phyloP scores from a whole-genome alignment of 2,888 invertebrate species.

The Ennomos fuscantarius region DNA sequence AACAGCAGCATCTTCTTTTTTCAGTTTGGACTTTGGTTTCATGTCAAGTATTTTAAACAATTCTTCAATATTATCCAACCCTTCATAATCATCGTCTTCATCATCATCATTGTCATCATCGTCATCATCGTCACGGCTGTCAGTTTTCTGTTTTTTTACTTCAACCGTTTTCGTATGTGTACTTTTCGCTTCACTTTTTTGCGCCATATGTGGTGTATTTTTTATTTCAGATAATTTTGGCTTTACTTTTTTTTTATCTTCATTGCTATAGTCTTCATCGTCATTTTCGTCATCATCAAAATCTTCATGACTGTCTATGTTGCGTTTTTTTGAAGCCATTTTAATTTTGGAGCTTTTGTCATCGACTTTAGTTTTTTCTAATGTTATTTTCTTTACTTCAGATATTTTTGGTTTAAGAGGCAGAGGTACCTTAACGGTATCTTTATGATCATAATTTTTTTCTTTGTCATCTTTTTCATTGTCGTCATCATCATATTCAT shows the following conservation, averaged over 20 bases:
- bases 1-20: slow-evolving; percentile 9
- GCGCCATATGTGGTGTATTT: neutral
- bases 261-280: slow-evolving; percentile 33
- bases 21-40: slow-evolving; percentile 38
- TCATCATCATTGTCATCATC: slow-evolving; percentile 46
- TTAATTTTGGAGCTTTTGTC: no score
- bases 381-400: no score
- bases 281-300: slow-evolving; percentile 38
- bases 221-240: slow-evolving; percentile 16
- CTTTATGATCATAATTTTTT: slow-evolving; percentile 27
- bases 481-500: slow-evolving; percentile 44
- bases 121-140: slow-evolving; percentile 43
- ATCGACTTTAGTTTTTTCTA: no score
- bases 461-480: slow-evolving; percentile 34
- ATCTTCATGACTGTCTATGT: slow-evolving; percentile 20
- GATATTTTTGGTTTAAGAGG: no score
- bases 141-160: slow-evolving; percentile 1
- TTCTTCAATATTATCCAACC: slow-evolving; percentile 35
- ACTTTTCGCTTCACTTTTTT: slow-evolving; percentile 1
- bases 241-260: slow-evolving; percentile 22
- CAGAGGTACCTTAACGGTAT: slow-evolving; percentile 6
- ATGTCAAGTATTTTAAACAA: slow-evolving; percentile 40
- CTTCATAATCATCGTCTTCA: slow-evolving; percentile 40
- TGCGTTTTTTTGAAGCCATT: no score
- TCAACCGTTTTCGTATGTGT: neutral